A percentile compares a stretch with the other conserved stretches of the same genome.
These are phyloP conservation scores for Brachionichthys hirsutus DNA, from an alignment of 2,113 vertebrate genomes.

Conservation along the genomic window DNA sequence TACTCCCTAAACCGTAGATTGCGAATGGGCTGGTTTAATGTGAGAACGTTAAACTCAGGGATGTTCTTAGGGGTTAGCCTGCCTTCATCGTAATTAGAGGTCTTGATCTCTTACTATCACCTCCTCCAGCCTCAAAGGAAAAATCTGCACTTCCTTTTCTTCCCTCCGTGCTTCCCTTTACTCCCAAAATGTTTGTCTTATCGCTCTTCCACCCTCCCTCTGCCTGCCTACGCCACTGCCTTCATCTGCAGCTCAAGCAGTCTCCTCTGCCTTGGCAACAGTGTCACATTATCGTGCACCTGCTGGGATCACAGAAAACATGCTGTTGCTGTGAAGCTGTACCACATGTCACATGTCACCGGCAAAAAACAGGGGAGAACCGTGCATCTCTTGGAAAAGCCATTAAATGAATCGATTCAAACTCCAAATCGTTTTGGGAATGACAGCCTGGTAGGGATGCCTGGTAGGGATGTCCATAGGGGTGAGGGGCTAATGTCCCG, in stretches of 20 bases:
- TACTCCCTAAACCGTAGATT: neutral
- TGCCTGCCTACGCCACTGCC: constrained; percentile 12
- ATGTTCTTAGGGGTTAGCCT: constrained; percentile 11
- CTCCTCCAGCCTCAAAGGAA: constrained; percentile 12
- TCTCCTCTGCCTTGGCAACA: constrained; percentile 70
- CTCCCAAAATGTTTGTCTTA: neutral
- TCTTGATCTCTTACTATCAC: constrained; percentile 15
- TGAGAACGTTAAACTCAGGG: neutral
- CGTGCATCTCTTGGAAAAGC: constrained; percentile 26
- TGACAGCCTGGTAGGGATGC: constrained; percentile 39
- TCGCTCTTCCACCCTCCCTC: constrained; percentile 4
- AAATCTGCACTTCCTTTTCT: constrained; percentile 8
- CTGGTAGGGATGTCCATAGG: constrained; percentile 26
- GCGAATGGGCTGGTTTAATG: neutral
- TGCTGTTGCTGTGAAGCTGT: constrained; percentile 29
- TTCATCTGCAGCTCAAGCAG: constrained; percentile 37
- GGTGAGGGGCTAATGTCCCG: constrained; percentile 28
- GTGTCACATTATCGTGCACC: constrained; percentile 60
- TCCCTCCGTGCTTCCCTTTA: neutral
- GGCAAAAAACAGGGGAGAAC: constrained; percentile 27
- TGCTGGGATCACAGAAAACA: constrained; percentile 57
- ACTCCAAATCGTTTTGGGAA: constrained; percentile 33
- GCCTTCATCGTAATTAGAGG: constrained; percentile 25
- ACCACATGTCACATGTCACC: constrained; percentile 12
- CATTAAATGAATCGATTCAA: constrained; percentile 29